Evolutionary conservation across 2,113 vertebrate genomes (phyloP).

Genomic region (Eidolon helvum): DNA sequence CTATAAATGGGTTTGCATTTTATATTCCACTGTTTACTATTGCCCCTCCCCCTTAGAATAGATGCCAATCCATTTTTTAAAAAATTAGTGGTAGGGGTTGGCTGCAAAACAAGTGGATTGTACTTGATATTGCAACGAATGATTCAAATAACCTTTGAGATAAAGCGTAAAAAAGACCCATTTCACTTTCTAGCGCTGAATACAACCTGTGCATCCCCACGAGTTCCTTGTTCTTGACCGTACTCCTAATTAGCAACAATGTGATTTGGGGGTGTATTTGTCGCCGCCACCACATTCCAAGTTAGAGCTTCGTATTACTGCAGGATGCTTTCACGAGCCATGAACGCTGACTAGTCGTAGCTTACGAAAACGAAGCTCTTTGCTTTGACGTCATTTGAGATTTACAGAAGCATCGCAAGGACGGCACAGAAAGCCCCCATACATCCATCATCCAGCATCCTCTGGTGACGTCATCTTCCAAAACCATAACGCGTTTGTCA

Average conservation of each 20-base stretch:
- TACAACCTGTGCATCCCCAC: background rate
- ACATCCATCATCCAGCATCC: background rate
- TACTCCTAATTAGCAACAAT: too few species aligned
- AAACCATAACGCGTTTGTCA: background rate
- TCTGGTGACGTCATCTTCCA: background rate
- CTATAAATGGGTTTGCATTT: constrained; percentile 68
- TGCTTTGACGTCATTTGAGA: background rate
- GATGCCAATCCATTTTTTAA: constrained; percentile 51
- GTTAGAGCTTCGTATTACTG: background rate
- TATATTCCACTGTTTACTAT: constrained; percentile 55
- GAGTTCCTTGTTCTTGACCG: background rate
- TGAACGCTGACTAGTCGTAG: background rate
- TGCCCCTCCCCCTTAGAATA: background rate
- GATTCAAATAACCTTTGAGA: background rate
- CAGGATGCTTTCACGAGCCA: background rate
- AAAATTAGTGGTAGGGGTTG: constrained; percentile 19
- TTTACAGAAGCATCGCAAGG: background rate
- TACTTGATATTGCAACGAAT: background rate
- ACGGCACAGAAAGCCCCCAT: background rate
- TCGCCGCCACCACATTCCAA: background rate
- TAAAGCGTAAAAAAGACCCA: background rate
- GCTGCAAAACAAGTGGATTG: background rate
- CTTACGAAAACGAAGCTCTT: background rate
- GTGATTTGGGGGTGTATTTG: fast-evolving
- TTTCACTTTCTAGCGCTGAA: background rate